phyloP scores from a whole-genome alignment of 2,797 vertebrate species.

The Rhincodon typus region DNA sequence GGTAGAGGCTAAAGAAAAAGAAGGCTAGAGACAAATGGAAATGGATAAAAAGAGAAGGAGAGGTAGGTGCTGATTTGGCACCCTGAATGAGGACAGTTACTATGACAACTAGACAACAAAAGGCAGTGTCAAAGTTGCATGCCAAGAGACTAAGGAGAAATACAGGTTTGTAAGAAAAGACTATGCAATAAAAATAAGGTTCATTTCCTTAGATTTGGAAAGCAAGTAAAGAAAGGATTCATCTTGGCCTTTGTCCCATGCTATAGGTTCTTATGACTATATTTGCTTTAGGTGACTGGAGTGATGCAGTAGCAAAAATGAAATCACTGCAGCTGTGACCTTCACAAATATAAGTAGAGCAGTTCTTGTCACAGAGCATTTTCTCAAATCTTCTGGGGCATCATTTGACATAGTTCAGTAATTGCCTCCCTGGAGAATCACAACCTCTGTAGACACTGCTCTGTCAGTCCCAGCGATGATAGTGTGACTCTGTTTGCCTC shows the following conservation, averaged over 20 bases:
- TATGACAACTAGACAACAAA: background rate
- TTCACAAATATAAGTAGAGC: conserved; percentile 7
- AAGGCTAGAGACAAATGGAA: background rate
- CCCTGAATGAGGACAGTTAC: background rate
- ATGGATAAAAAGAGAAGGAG: background rate
- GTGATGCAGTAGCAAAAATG: background rate
- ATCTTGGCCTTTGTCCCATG: background rate
- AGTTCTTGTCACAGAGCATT: background rate
- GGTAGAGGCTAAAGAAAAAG: too few relatives aligned
- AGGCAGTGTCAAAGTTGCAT: background rate
- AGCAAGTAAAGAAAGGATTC: background rate
- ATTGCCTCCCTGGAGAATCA: conserved; percentile 12
- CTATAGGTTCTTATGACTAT: background rate
- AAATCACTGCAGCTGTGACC: conserved; percentile 12
- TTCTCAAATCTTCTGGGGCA: background rate
- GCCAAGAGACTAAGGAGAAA: background rate
- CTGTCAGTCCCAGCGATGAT: background rate
- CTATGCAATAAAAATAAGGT: background rate
- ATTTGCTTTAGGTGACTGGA: background rate
- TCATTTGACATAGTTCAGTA: conserved; percentile 21
- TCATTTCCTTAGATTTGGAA: background rate
- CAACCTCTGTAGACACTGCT: background rate
- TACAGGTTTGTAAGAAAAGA: background rate
- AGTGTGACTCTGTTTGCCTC: background rate
- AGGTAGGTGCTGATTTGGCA: background rate